Evolutionary conservation across 2,113 vertebrate species (phyloP), one percentile per base, ranked within the genome.

Genomic region (Stigmatopora nigra): DNA sequence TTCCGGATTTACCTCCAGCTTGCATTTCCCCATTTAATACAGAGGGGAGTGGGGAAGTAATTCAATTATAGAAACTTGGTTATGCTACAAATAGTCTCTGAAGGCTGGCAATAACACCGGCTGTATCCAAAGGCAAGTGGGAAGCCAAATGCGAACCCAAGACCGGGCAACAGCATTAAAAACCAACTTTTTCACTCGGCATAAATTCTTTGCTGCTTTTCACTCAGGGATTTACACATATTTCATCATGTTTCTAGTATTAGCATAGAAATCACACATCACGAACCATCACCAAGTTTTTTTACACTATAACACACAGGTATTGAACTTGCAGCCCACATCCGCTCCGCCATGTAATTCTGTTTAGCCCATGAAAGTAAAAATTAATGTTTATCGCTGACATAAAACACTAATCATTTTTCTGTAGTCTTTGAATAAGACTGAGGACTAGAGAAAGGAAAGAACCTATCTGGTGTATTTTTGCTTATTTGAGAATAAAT

Each of bases 21-120:
- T 70, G 71, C 63, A 48, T 73, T 72, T 13, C 64, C 70, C 76
- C 77, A 71, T 70, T 72, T 87, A 80, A 84, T 75, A 82, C 70
- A 25, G 19, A 63, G 64, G 77, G 65, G 80, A 78, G 72, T 64
- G 71, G 61, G 67, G 75, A 78, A 70, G 66, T 82, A 77, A 87
- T 84, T 89, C 60, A 83, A 83, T 87, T 80, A 86, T 80, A 82
- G 77, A 84, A 87, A 86, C 72, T 75, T 75, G 78, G 82, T 85
- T 86, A 82, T 72, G 76, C 77, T 64, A 69, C 79, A 84, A 87
- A 86, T 68, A 78, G 72, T 76, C 80, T 84, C 82, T 68, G 79
- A 76, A 70, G 80, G 79, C 74, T 81, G 76, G 83, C 80, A 84
- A 75, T 79, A 86, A 85, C 63, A 75, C 65, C 31, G 65, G 53